A percentile compares a stretch with the other conserved stretches of the same genome.
phyloP scores from a whole-genome alignment of 1,140 invertebrate species.

The Drosophila lowei region DNA sequence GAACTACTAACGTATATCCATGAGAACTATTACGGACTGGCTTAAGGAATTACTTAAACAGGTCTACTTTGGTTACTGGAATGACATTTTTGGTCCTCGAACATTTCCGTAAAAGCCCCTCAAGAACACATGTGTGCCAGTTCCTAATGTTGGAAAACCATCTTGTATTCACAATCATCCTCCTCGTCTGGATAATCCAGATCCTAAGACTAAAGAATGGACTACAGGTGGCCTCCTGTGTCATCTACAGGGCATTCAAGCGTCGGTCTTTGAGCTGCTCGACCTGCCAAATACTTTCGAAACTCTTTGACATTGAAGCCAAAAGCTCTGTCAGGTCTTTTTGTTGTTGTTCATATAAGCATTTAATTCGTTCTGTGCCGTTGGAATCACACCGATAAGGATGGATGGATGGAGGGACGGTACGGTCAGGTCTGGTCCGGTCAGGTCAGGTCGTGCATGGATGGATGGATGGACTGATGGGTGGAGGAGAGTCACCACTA shows the following conservation, averaged over 20 bases:
- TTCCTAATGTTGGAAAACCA: too few relatives aligned
- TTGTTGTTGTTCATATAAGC: conserved; percentile 45
- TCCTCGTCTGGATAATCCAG: too few relatives aligned
- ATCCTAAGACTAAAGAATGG: not conserved
- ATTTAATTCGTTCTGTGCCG: conserved; percentile 64
- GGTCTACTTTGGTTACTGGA: too few relatives aligned
- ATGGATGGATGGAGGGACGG: conserved; percentile 22
- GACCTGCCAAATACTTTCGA: conserved; percentile 25
- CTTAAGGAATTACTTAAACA: too few relatives aligned
- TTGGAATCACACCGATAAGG: conserved; percentile 60
- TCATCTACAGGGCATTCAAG: conserved; percentile 14
- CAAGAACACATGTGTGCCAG: too few relatives aligned
- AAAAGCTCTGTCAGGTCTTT: conserved; percentile 41
- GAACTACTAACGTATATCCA: too few relatives aligned
- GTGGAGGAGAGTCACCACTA: conserved; percentile 21
- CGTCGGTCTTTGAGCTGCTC: conserved; percentile 8
- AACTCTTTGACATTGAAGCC: conserved; percentile 60
- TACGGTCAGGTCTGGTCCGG: not conserved
- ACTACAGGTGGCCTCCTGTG: too few relatives aligned
- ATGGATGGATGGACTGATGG: conserved; percentile 4
- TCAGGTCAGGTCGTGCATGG: not conserved
- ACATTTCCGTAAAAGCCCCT: too few relatives aligned
- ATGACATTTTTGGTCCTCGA: too few relatives aligned
- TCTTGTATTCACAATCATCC: too few relatives aligned
- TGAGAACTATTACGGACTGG: too few relatives aligned